Base-by-base conservation (phyloP, 2,888 invertebrate genomes). In the Drosophila siamana region DNA sequence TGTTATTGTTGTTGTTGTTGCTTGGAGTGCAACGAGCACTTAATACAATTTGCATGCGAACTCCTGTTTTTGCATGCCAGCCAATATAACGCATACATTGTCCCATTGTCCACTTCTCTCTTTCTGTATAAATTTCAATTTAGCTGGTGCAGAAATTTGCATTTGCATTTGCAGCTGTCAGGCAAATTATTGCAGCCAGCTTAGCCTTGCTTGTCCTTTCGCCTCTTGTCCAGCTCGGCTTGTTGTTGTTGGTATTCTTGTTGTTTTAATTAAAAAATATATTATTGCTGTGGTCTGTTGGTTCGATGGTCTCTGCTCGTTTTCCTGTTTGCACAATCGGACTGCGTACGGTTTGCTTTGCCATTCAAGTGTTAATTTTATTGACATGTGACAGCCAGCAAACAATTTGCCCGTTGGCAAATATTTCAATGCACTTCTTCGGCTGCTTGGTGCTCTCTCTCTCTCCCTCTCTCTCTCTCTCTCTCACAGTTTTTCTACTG, bases 361-460 rank as follows among this genome's bases (percentile, higher is more conserved):
- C 57, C 65, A 69, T 74, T 72, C 79, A 86, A 86, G 88, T 86
- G 85, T 86, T 86, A 88, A 86, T 86, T 83, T 86, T 76, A 86
- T 88, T 88, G 85, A 78, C 85, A 88, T 86, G 73, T 86, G 88
- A 83, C 85, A 85, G 83, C 57, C 64, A 80, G 77, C 73, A 79
- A 78, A 86, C 80, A 81, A 76, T 67, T 84, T 86, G 80, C 64
- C 69, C 62, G 63, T 65, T 59, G 66, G 64, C 68, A 68, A 62
- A 76, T 80, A 64, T 84, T 84, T 70, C 78, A 84, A 66, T 80
- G 78, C 52, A 19, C 41, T 41, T 41, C 52, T 54, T 50, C 24
- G 13, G 22, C 22, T 26, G 38, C 28, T 24, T 47, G 43, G 5
- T 33, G 41, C 9, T 26, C 11, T n/a, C n/a, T n/a, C n/a, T n/a